Evolutionary conservation across 2,888 invertebrate genomes (phyloP).

Genomic region (Abrostola triplasia): DNA sequence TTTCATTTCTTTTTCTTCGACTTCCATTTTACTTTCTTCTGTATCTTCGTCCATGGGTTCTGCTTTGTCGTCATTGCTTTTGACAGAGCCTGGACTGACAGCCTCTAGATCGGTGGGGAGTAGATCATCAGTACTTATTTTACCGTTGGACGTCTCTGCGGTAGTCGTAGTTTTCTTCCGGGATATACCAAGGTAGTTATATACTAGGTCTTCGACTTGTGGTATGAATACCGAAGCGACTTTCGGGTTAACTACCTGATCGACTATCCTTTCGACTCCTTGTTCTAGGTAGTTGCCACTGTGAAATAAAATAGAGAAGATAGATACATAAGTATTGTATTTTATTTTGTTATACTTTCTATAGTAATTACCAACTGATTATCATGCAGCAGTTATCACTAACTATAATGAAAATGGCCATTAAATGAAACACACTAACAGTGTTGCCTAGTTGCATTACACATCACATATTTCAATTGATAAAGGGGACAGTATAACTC

Average conservation of each 20-base stretch:
- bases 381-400: no score
- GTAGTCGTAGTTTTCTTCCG: slow-evolving; percentile 86
- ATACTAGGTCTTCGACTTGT: slow-evolving; percentile 96
- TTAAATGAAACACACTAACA: no score
- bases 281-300: slow-evolving; percentile 96
- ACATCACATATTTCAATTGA: no score
- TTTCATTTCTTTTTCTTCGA: slow-evolving; percentile 65
- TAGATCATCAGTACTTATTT: slow-evolving; percentile 83
- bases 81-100: slow-evolving; percentile 93
- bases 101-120: slow-evolving; percentile 94
- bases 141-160: slow-evolving; percentile 75
- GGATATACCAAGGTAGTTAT: slow-evolving; percentile 94
- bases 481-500: no score
- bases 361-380: no score
- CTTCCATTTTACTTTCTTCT: slow-evolving; percentile 63
- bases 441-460: no score
- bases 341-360: no score
- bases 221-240: slow-evolving; percentile 95
- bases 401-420: no score
- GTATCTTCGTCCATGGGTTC: slow-evolving; percentile 70
- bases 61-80: slow-evolving; percentile 84
- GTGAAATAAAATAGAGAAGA: slow-evolving; percentile 61
- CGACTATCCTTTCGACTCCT: slow-evolving; percentile 97
- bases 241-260: slow-evolving; percentile 98
- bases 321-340: slow-evolving; percentile 15